A percentile compares a stretch with the other conserved stretches of the same genome.
phyloP scores from a whole-genome alignment of 1,140 invertebrate species.

The Schlechtendalia chinensis region DNA sequence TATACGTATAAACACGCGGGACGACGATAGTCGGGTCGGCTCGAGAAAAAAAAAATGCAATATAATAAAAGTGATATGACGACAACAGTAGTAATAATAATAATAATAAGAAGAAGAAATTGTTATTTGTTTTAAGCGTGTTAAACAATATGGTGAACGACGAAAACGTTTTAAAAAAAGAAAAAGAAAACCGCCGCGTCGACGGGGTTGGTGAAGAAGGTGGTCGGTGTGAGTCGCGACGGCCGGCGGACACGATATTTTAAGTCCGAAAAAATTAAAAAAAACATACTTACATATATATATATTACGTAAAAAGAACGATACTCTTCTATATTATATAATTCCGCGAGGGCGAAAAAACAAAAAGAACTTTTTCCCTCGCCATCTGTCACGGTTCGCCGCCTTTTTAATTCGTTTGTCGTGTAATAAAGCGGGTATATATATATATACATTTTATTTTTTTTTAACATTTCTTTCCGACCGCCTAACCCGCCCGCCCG shows the following conservation, averaged over 20 bases:
- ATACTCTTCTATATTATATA: background rate
- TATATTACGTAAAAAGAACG: constrained; percentile 8
- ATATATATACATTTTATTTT: constrained; percentile 22
- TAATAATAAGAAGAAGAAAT: constrained; percentile 23
- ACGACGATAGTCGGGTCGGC: background rate
- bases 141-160: background rate
- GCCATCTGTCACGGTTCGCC: constrained; percentile 49
- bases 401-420: constrained; percentile 50
- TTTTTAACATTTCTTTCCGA: background rate
- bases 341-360: constrained; percentile 10
- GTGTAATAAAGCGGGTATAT: constrained; percentile 47
- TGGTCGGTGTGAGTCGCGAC: background rate
- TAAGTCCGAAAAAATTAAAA: constrained; percentile 45
- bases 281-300: background rate
- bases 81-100: constrained; percentile 20
- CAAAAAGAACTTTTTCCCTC: constrained; percentile 26
- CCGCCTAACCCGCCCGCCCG: no score
- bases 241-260: constrained; percentile 34
- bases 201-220: background rate
- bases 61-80: constrained; percentile 33
- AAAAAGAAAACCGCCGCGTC: constrained; percentile 6
- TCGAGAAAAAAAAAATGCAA: constrained; percentile 37
- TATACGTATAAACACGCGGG: no score
- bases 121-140: constrained; percentile 36
- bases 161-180: constrained; percentile 22